These are phyloP conservation scores for Monochamus saltuarius DNA, from an alignment of 1,140 invertebrate species.

Conservation along the genomic window DNA sequence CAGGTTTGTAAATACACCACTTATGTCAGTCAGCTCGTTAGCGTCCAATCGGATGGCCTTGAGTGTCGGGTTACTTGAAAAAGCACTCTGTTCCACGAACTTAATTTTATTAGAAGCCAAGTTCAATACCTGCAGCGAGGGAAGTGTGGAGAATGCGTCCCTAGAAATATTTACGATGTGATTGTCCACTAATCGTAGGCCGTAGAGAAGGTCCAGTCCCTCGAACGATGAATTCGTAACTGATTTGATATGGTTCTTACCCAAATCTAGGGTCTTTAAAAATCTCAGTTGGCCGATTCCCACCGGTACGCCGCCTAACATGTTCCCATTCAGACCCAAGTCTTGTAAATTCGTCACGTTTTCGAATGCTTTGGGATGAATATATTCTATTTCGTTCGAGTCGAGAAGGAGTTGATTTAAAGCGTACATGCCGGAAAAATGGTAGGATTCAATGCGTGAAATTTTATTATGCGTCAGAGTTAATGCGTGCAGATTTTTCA, in stretches of 20 bases:
- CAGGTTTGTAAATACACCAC: conserved; percentile 66
- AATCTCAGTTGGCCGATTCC: conserved; percentile 67
- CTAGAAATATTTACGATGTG: conserved; percentile 65
- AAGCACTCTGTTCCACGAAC: conserved; percentile 64
- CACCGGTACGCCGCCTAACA: conserved; percentile 68
- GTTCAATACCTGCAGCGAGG: conserved; percentile 67
- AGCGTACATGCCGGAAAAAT: conserved; percentile 71
- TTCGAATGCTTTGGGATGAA: conserved; percentile 73
- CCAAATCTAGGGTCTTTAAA: conserved; percentile 75
- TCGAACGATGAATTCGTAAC: conserved; percentile 63
- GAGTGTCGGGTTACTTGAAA: conserved; percentile 64
- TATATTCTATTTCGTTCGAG: conserved; percentile 68
- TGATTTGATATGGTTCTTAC: conserved; percentile 71
- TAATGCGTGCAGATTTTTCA: conserved; percentile 75
- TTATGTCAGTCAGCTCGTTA: conserved; percentile 66
- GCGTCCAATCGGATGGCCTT: conserved; percentile 68
- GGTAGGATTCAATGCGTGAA: conserved; percentile 64
- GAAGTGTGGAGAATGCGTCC: conserved; percentile 66
- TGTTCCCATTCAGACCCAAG: conserved; percentile 75
- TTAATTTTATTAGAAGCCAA: conserved; percentile 68
- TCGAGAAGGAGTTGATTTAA: conserved; percentile 74
- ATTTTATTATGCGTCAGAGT: conserved; percentile 74
- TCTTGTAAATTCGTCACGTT: conserved; percentile 80
- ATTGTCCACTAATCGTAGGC: conserved; percentile 67
- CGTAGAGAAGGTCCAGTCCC: conserved; percentile 63